Base-by-base conservation (phyloP, 2,113 vertebrate species). In the Barbus barbus region DNA sequence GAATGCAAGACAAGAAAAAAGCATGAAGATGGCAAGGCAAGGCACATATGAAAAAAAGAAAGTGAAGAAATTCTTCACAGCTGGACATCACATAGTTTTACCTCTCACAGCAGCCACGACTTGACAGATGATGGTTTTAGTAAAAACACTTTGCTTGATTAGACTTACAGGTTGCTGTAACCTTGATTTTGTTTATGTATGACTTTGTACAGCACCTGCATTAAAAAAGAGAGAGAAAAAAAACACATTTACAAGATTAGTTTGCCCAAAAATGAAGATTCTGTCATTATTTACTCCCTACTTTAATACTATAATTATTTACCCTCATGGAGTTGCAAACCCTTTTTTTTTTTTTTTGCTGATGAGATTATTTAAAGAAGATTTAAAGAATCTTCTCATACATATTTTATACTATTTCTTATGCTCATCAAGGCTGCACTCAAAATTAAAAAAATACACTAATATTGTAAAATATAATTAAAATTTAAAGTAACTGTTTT, bases 41-140 rank as follows among this genome's bases (percentile, higher is more conserved):
- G 13, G 26, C 26, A 53, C 22, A 58, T 36, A 56, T 3, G 44
- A 26, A 36, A 58, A 58, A 78, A 58, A 58, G 28, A 38, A 58
- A 56, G 63, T 65, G 63, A 53, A 71, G 28, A 53, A 81, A 81
- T 81, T 36, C 63, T 71, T 81, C 63, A 33, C 79, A 81, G 79
- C 79, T 81, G 79, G 79, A 81, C 63, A 56, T 81, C 31, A 36
- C 75, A 51, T 24, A 51, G 65, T 81, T 71, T 81, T 71, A 53
- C 41, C 63, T 81, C 41, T 71, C 61, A 67, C 61, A 13, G 63
- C 26, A 71, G 44, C 63, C 28, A 36, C 20, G 22, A n/a, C 63
- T 71, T 71, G 79, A 81, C 79, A 81, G 61, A 81, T 53, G 79
- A 81, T 71, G 79, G 63, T 81, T 81, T 69, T 81, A 38, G 26